Conservation (phyloP, 92 coral and sea anemone genomes). For the Plumapathes pennacea region DNA sequence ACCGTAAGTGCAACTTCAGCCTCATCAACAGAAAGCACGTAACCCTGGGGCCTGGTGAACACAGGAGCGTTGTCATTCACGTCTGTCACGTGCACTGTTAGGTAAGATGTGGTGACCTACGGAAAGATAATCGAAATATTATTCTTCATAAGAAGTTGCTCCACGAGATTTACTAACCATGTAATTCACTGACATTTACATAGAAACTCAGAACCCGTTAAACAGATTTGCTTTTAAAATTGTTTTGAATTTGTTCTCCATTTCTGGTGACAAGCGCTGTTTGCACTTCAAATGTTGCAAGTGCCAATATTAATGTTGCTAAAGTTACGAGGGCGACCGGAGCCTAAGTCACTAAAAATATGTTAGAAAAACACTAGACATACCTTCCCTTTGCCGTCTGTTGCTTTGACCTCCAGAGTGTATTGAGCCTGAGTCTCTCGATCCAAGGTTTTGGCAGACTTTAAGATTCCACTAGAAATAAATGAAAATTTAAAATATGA, state of each 20-base stretch:
- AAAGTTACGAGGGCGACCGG: too few species aligned
- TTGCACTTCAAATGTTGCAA: too few species aligned
- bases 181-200: too few species aligned
- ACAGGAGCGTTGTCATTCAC: slow-evolving; percentile 81
- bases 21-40: slow-evolving; percentile 78
- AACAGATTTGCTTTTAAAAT: too few species aligned
- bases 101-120: slow-evolving; percentile 58
- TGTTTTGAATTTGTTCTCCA: too few species aligned
- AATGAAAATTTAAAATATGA: background rate
- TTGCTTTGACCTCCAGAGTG: slow-evolving; percentile 75
- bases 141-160: too few species aligned
- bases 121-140: background rate
- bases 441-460: slow-evolving; percentile 66
- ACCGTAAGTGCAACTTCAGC: slow-evolving; percentile 74
- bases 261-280: too few species aligned
- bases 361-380: too few species aligned
- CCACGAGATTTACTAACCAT: too few species aligned
- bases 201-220: too few species aligned
- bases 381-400: slow-evolving; percentile 89
- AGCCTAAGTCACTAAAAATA: too few species aligned
- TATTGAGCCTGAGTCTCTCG: slow-evolving; percentile 65
- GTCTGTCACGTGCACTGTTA: slow-evolving; percentile 61
- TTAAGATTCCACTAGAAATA: slow-evolving; percentile 62
- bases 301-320: too few species aligned
- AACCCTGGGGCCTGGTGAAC: slow-evolving; percentile 76